Conservation (phyloP, 2,113 vertebrate genomes). For the Bujurquina vittata region DNA sequence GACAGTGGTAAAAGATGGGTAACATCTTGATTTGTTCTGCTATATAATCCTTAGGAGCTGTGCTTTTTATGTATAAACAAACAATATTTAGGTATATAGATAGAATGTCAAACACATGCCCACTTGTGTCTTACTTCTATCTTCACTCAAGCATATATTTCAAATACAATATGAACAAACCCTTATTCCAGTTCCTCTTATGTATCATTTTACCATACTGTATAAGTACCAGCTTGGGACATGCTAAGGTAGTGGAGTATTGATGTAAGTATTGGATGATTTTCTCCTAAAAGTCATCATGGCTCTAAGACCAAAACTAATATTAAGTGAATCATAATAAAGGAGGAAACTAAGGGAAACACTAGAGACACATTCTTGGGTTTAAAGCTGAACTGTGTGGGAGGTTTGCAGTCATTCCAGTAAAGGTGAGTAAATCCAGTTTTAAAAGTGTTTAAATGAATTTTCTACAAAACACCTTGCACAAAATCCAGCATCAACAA, state of each 20-base stretch:
- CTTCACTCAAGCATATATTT: not conserved
- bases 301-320: not conserved
- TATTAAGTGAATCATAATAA: not conserved
- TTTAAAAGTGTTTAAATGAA: not conserved
- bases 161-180: not conserved
- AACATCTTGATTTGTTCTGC: not conserved
- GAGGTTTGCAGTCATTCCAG: not conserved
- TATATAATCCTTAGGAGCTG: not conserved
- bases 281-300: not conserved
- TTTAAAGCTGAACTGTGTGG: not conserved
- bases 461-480: not conserved
- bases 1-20: not conserved
- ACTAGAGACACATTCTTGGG: not conserved
- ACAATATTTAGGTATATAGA: not conserved
- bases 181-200: not conserved
- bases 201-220: not conserved
- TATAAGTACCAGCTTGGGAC: not conserved
- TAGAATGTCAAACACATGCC: too few relatives aligned
- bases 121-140: too few relatives aligned
- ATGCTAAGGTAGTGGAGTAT: not conserved
- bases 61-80: not conserved
- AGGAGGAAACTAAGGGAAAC: not conserved
- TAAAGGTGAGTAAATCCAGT: not conserved
- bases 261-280: not conserved
- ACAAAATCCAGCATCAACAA: not conserved